phyloP scores from a whole-genome alignment of 2,797 vertebrate species.

The Eulemur coronatus region DNA sequence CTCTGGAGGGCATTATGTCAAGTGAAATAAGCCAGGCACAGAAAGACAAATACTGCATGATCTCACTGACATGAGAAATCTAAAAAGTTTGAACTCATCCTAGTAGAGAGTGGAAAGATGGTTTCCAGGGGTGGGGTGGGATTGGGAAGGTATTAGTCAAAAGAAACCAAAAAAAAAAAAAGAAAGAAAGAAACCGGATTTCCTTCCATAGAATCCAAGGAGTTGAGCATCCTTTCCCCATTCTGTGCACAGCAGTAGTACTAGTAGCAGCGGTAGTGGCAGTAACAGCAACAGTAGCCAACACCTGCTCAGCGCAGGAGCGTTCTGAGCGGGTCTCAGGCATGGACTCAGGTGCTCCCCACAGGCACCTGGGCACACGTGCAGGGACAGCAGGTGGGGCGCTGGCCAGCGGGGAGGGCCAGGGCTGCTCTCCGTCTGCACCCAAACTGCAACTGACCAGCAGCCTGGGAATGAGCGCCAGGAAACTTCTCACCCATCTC shows the following conservation, averaged over 20 bases:
- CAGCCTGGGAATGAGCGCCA: rapidly evolving
- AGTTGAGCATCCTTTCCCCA: background rate
- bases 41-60: background rate
- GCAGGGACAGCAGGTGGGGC: rapidly evolving
- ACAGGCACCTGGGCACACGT: too few relatives aligned
- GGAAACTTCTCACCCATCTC: too few relatives aligned
- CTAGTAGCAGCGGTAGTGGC: rapidly evolving
- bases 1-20: background rate
- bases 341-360: too few relatives aligned
- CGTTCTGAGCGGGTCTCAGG: rapidly evolving
- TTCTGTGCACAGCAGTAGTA: background rate
- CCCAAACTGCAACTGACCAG: rapidly evolving
- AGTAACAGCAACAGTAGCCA: background rate
- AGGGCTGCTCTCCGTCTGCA: background rate
- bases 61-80: too few relatives aligned
- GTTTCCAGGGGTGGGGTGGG: background rate
- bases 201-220: background rate
- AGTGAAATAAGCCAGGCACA: background rate
- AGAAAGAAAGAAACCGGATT: background rate
- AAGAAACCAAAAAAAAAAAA: background rate
- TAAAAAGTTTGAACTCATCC: background rate
- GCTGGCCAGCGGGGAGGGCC: too few relatives aligned
- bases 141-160: background rate
- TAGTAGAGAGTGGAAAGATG: background rate
- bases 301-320: rapidly evolving